Conservation (phyloP, 2,888 invertebrate genomes). For the Heliothis peltigera region DNA sequence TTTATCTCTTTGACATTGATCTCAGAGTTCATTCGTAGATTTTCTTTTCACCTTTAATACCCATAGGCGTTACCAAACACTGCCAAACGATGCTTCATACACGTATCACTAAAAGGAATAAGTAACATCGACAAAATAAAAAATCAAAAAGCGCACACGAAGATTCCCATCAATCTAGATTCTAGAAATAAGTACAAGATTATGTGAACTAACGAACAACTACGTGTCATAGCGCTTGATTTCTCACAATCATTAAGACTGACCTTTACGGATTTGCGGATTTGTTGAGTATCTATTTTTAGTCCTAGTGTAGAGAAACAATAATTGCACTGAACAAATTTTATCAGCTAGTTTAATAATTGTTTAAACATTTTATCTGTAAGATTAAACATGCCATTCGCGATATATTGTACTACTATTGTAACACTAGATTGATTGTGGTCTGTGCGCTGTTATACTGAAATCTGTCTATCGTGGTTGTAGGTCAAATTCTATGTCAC, state of each 20-base stretch:
- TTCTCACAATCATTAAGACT: conserved; percentile 39
- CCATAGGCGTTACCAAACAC: conserved; percentile 58
- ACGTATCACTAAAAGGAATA: conserved; percentile 23
- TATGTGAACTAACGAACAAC: neutral
- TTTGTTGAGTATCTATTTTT: conserved; percentile 4
- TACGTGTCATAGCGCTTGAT: conserved; percentile 6
- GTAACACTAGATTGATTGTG: conserved; percentile 30
- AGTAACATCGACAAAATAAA: conserved; percentile 32
- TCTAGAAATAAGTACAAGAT: conserved; percentile 7
- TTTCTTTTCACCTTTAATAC: conserved; percentile 22
- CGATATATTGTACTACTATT: neutral
- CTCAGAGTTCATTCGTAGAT: conserved; percentile 26
- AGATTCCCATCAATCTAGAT: conserved; percentile 17
- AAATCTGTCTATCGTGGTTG: conserved; percentile 6
- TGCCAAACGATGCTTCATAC: conserved; percentile 68
- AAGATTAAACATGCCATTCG: conserved; percentile 5
- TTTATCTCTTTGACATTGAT: conserved; percentile 51
- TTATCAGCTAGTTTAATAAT: conserved; percentile 4
- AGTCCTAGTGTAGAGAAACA: conserved; percentile 3
- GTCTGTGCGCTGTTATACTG: conserved; percentile 12
- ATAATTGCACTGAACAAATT: neutral
- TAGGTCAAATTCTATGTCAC: conserved; percentile 33
- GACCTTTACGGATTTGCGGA: conserved; percentile 35
- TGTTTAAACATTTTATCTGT: conserved; percentile 4
- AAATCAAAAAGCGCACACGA: conserved; percentile 11